phyloP scores from a whole-genome alignment of 2,113 vertebrate genomes.

The Ochotona curzoniae region DNA sequence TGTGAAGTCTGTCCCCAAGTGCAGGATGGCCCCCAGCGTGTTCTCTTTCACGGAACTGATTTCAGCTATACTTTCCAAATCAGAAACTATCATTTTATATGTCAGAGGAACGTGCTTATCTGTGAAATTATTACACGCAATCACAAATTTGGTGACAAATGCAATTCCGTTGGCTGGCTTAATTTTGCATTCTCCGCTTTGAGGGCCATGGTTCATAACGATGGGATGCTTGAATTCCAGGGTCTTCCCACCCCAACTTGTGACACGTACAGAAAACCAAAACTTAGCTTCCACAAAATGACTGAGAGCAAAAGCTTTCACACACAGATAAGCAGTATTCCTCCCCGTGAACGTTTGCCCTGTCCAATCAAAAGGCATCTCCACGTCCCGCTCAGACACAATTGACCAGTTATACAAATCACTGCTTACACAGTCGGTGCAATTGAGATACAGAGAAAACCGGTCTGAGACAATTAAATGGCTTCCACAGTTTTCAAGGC shows the following conservation, averaged over 20 bases:
- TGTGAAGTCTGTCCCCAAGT: slow-evolving; percentile 74
- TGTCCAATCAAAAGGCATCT: slow-evolving; percentile 84
- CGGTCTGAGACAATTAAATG: slow-evolving; percentile 78
- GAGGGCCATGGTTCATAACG: slow-evolving; percentile 76
- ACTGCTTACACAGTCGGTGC: slow-evolving; percentile 71
- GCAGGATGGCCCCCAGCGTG: slow-evolving; percentile 79
- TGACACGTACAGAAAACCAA: slow-evolving; percentile 60
- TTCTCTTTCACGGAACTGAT: slow-evolving; percentile 80
- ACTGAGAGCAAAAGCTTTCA: slow-evolving; percentile 81
- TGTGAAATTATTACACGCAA: slow-evolving; percentile 81
- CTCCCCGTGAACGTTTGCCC: slow-evolving; percentile 80
- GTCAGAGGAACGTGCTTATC: slow-evolving; percentile 81
- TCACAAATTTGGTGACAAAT: slow-evolving; percentile 82
- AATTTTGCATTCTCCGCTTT: slow-evolving; percentile 71
- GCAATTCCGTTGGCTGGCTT: slow-evolving; percentile 67
- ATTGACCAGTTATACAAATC: slow-evolving; percentile 82
- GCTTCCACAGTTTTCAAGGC: slow-evolving; percentile 84
- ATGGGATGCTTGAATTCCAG: slow-evolving; percentile 23
- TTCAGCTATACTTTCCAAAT: neutral
- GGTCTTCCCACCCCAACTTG: slow-evolving; percentile 65
- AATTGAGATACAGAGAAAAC: slow-evolving; percentile 83
- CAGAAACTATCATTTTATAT: slow-evolving; percentile 84
- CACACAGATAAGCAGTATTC: slow-evolving; percentile 73
- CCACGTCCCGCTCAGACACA: neutral
- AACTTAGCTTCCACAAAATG: slow-evolving; percentile 18